phyloP scores from a whole-genome alignment of 2,797 vertebrate genomes.

The Chiloscyllium punctatum region DNA sequence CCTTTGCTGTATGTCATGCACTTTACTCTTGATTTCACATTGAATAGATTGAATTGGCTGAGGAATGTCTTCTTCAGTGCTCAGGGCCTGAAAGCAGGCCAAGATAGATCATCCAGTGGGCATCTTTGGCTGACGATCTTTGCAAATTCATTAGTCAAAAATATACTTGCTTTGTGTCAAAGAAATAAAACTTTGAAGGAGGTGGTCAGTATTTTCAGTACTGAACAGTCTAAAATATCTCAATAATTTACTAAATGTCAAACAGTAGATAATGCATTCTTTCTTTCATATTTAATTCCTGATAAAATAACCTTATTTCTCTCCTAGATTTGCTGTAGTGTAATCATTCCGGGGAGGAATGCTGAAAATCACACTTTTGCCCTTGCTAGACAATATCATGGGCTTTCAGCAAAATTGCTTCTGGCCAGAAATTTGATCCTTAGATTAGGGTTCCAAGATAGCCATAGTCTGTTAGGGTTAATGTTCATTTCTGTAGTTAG shows the following conservation, averaged over 20 bases:
- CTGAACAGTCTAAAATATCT: not conserved
- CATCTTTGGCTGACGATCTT: not conserved
- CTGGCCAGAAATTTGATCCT: not conserved
- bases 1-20: too few relatives aligned
- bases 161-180: not conserved
- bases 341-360: not conserved
- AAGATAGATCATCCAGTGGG: too few relatives aligned
- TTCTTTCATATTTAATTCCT: not conserved
- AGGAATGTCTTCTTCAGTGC: too few relatives aligned
- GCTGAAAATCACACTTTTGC: not conserved
- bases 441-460: not conserved
- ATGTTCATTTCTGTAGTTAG: not conserved
- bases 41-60: too few relatives aligned
- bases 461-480: too few relatives aligned
- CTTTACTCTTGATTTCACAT: too few relatives aligned
- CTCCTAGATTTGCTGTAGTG: not conserved
- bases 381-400: not conserved
- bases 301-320: not conserved
- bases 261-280: not conserved
- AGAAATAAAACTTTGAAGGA: not conserved
- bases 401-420: not conserved
- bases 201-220: not conserved
- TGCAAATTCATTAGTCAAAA: not conserved
- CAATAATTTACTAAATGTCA: not conserved
- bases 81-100: too few relatives aligned